Conservation (phyloP, 2,113 vertebrate species). For the Microtus montanus region DNA sequence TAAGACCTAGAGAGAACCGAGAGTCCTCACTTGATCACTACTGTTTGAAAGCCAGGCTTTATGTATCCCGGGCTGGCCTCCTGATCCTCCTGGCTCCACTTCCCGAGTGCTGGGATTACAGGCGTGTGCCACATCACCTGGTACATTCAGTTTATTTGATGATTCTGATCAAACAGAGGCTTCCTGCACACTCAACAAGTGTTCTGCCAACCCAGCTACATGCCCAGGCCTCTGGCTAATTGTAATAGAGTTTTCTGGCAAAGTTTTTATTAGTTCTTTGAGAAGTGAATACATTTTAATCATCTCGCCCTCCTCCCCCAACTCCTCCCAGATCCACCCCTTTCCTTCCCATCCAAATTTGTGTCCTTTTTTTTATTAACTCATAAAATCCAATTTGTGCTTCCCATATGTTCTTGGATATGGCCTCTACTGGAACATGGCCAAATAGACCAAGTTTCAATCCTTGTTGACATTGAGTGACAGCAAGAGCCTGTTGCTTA, state of each 20-base stretch:
- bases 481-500: not conserved
- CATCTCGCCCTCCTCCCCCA: not conserved
- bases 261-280: not conserved
- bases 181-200: not conserved
- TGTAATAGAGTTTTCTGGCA: not conserved
- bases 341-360: not conserved
- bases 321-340: not conserved
- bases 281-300: not conserved
- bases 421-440: not conserved
- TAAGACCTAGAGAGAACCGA: not conserved
- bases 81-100: not conserved
- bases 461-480: not conserved
- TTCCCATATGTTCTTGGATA: not conserved
- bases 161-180: not conserved
- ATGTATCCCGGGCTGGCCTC: not conserved
- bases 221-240: not conserved
- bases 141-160: not conserved
- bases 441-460: not conserved
- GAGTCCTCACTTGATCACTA: not conserved
- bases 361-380: not conserved
- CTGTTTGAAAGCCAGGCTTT: not conserved
- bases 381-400: not conserved
- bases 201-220: not conserved
- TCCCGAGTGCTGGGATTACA: no score
- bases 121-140: not conserved